Evolutionary conservation across 2,888 invertebrate species (phyloP), one percentile per base, ranked within the genome.

Genomic region (Sturmia bella): DNA sequence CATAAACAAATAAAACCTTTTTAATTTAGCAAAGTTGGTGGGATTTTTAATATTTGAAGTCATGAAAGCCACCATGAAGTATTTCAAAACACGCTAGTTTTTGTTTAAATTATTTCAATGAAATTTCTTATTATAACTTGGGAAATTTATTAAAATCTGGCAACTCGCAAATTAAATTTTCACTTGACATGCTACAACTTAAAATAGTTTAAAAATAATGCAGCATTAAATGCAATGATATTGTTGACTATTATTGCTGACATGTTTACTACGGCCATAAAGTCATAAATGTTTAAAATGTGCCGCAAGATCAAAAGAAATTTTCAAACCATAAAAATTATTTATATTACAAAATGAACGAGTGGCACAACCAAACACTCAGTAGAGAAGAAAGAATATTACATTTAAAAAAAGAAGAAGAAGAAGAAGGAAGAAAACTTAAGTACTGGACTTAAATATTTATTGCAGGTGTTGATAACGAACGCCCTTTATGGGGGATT

Each of bases 1-100:
- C 52, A 74, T 83, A 83, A 84, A 83, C 83, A 84, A 85, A 84
- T 76, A 84, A 82, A 84, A 50, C 54, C 50, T 83, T 19, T 17
- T 73, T 56, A 70, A 63, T 57, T 68, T 45, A 52, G 7, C 9
- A 43, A 41, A 63, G 21, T 45, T 63, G 21, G 32, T 45, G 15
- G 39, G 37, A 43, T 66, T 39, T 66, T 57, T 59, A 13, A 72
- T 39, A 68, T 32, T 43, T 56, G 37, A 19, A 77, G 59, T 56
- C 63, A 70, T 82, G 69, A 82, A 77, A 73, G 56, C 24, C 41
- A 74, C 21, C 56, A 66, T 64, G 63, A 73, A 59, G 32, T 3
- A 32, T 32, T 32, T 32, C 9, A 32, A 7, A 7, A 32, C 32
- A 32, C 32, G 15, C 43, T 43, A 15, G 5, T 43, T 43, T 7